A percentile compares a stretch with the other conserved stretches of the same genome.
Evolutionary conservation across 2,113 vertebrate species (phyloP).

Genomic region (Xiphias gladius): DNA sequence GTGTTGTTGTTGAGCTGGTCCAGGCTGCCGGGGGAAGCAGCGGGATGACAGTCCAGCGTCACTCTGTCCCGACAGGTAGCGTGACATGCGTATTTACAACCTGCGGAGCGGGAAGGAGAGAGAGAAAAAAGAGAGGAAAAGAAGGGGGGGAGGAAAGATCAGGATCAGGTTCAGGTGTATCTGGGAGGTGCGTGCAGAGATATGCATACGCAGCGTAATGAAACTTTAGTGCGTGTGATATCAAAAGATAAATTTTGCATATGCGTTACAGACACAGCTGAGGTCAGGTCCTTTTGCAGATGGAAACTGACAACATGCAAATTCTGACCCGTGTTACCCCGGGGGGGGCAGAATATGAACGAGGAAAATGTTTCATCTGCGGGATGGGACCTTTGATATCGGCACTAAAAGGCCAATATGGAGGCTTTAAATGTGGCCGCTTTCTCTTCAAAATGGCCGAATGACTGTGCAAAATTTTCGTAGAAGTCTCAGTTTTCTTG

Average conservation of each 20-base stretch:
- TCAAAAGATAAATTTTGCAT: neutral
- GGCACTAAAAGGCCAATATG: neutral
- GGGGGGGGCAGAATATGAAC: neutral
- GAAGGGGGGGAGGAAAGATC: too few species aligned
- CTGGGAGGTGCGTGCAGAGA: neutral
- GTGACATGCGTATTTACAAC: slow-evolving; percentile 86
- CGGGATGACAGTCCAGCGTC: slow-evolving; percentile 82
- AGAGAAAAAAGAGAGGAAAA: too few species aligned
- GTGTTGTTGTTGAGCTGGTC: slow-evolving; percentile 84
- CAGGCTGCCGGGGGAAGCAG: slow-evolving; percentile 52
- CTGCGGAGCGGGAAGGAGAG: slow-evolving; percentile 59
- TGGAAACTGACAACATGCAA: slow-evolving; percentile 46
- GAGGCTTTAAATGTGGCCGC: neutral
- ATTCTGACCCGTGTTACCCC: neutral
- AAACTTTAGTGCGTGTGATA: neutral
- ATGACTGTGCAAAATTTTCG: too few species aligned
- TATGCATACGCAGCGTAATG: neutral
- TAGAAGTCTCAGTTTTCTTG: too few species aligned
- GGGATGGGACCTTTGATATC: neutral
- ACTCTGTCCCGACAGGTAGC: slow-evolving; percentile 79
- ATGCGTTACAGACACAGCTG: neutral
- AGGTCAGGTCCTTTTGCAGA: slow-evolving; percentile 20
- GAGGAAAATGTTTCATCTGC: neutral
- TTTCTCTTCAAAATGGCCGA: too few species aligned
- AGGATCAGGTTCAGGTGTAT: too few species aligned